A percentile compares a stretch with the other conserved stretches of the same genome.
phyloP scores from a whole-genome alignment of 2,113 vertebrate genomes.

The Oostethus manadensis region DNA sequence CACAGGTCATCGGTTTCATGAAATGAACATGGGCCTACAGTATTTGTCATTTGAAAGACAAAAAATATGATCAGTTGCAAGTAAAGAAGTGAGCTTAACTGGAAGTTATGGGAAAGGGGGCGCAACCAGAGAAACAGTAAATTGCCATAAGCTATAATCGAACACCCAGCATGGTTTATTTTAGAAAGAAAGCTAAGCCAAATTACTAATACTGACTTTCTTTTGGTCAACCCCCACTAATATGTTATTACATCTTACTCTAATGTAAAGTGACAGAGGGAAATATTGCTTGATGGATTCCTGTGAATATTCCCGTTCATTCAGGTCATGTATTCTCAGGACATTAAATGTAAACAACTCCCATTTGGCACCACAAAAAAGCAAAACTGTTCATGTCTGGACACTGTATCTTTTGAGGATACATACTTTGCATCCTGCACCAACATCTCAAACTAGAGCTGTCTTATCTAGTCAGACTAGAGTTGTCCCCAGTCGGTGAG shows the following conservation, averaged over 20 bases:
- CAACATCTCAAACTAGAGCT: too few species aligned
- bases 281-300: not conserved
- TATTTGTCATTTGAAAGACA: slow-evolving; percentile 32
- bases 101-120: slow-evolving; percentile 21
- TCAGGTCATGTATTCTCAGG: too few species aligned
- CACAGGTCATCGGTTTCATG: slow-evolving; percentile 4
- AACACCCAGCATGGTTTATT: not conserved
- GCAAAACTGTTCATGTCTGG: too few species aligned
- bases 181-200: slow-evolving; percentile 5
- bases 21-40: slow-evolving; percentile 17
- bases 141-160: slow-evolving; percentile 5
- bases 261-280: not conserved
- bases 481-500: too few species aligned
- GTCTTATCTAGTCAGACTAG: too few species aligned
- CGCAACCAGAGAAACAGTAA: slow-evolving; percentile 5
- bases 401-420: too few species aligned
- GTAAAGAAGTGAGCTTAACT: slow-evolving; percentile 37
- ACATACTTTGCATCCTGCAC: too few species aligned
- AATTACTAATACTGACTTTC: not conserved
- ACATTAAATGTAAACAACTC: too few species aligned
- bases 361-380: too few species aligned
- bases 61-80: slow-evolving; percentile 40
- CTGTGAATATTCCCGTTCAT: too few species aligned
- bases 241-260: not conserved
- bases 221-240: slow-evolving; percentile 9